Conservation (phyloP, 2,113 vertebrate species). For the Rhinichthys klamathensis region DNA sequence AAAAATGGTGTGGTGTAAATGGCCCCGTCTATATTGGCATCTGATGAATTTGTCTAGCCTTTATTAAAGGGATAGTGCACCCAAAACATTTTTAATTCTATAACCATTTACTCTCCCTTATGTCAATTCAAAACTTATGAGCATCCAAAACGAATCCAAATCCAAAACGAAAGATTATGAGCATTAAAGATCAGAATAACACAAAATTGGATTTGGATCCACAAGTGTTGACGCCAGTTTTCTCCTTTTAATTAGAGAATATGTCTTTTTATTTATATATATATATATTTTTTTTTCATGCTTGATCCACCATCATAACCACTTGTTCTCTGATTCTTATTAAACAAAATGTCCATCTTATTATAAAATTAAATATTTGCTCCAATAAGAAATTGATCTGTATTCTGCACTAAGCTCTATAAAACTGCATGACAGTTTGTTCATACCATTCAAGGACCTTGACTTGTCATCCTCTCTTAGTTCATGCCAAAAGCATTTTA, state of each 20-base stretch:
- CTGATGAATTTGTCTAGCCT: neutral
- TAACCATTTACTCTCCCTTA: no score
- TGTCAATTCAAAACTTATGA: no score
- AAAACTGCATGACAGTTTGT: constrained; percentile 27
- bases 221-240: neutral
- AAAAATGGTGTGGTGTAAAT: no score
- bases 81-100: neutral
- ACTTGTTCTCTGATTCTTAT: neutral
- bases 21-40: neutral
- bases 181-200: neutral
- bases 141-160: no score
- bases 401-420: neutral
- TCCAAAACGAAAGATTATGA: no score
- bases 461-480: constrained; percentile 14
- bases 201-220: neutral
- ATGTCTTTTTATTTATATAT: neutral
- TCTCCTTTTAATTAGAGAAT: neutral
- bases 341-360: neutral
- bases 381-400: neutral
- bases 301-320: neutral
- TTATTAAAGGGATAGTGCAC: neutral
- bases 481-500: constrained; percentile 6
- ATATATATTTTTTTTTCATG: neutral
- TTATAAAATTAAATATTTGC: neutral
- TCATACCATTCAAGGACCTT: constrained; percentile 48